A percentile compares a stretch with the other conserved stretches of the same genome.
These are phyloP conservation scores for Leptodactylus fuscus DNA, from an alignment of 2,113 vertebrate genomes.

Conservation along the genomic window DNA sequence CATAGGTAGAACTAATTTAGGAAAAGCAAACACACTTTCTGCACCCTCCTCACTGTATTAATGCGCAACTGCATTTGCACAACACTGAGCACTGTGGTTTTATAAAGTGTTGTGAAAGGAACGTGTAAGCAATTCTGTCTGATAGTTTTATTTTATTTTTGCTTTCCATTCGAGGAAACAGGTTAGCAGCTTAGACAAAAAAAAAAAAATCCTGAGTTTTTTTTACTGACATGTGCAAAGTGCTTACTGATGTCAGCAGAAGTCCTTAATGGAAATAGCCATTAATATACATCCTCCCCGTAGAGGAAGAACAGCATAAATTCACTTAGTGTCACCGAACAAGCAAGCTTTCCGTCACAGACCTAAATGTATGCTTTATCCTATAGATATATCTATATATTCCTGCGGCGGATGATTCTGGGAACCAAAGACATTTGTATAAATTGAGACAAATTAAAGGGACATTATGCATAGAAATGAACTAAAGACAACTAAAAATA, in stretches of 20 bases:
- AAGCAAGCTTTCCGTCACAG: conserved; percentile 13
- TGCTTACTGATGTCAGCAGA: conserved; percentile 34
- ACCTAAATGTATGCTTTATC: conserved; percentile 4
- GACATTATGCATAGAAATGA: not conserved
- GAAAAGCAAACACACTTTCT: conserved; percentile 17
- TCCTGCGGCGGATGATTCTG: not conserved
- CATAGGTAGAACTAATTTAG: not conserved
- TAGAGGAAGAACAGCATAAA: conserved; percentile 28
- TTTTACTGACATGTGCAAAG: conserved; percentile 34
- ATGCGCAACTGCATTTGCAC: not conserved
- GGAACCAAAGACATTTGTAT: not conserved
- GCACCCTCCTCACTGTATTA: not conserved
- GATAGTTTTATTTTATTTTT: conserved; percentile 2
- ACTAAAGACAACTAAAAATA: not conserved
- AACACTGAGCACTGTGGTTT: not conserved
- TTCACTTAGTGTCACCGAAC: conserved; percentile 29
- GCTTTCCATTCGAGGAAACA: conserved; percentile 7
- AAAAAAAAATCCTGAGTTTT: not conserved
- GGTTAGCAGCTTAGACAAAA: not conserved
- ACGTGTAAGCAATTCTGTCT: conserved; percentile 1
- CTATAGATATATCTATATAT: not conserved
- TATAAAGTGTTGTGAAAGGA: not conserved
- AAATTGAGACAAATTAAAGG: not conserved
- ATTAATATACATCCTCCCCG: conserved; percentile 1
- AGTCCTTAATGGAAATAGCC: conserved; percentile 25